A percentile compares a stretch with the other conserved stretches of the same genome.
phyloP scores from a whole-genome alignment of 2,797 vertebrate species.

The Anableps anableps region DNA sequence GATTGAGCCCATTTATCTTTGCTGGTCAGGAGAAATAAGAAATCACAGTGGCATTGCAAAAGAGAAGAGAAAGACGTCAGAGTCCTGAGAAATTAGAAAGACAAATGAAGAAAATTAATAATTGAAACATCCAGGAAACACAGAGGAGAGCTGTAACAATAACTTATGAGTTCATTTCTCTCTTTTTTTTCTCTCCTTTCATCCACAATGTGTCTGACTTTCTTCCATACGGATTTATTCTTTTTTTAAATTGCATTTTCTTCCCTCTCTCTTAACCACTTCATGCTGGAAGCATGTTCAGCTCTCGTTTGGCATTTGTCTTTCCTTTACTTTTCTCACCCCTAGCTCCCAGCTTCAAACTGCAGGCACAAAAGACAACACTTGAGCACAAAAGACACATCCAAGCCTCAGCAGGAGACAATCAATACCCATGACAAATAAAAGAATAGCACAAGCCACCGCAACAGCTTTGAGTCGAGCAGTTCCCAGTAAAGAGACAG shows the following conservation, averaged over 20 bases:
- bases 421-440: constrained; percentile 64
- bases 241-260: constrained; percentile 14
- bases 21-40: constrained; percentile 33
- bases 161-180: constrained; percentile 23
- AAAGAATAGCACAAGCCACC: constrained; percentile 41
- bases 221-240: constrained; percentile 20
- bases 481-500: constrained; percentile 23
- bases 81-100: constrained; percentile 26
- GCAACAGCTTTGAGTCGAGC: constrained; percentile 34
- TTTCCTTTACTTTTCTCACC: constrained; percentile 12
- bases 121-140: constrained; percentile 22
- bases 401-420: constrained; percentile 44
- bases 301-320: constrained; percentile 40
- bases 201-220: constrained; percentile 10
- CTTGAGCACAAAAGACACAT: constrained; percentile 37
- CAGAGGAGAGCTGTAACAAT: constrained; percentile 27
- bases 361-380: constrained; percentile 45
- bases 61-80: constrained; percentile 7
- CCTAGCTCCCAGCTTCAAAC: constrained; percentile 16
- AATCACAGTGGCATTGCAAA: constrained; percentile 3
- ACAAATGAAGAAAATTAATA: constrained; percentile 40
- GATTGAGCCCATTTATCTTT: constrained; percentile 65
- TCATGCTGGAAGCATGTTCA: constrained; percentile 11
- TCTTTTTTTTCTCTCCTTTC: constrained; percentile 22
- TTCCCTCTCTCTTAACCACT: neutral